These are phyloP conservation scores for Neostethus bicornis DNA, from an alignment of 2,797 vertebrate genomes.

Conservation along the genomic window DNA sequence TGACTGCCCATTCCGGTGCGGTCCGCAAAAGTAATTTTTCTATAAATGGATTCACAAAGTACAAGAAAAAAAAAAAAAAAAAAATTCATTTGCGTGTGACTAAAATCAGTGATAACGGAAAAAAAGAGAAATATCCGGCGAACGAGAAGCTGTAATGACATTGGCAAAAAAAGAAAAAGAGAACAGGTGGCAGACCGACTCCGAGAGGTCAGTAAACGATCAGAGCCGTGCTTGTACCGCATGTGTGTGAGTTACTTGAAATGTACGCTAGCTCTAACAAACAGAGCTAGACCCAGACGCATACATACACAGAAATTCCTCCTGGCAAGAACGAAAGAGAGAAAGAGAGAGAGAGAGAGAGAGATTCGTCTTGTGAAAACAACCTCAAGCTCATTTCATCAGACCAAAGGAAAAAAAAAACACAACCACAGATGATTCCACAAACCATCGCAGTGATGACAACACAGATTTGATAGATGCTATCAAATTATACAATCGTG, in stretches of 20 bases:
- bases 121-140: conserved; percentile 52
- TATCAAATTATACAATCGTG: no score
- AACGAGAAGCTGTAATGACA: conserved; percentile 62
- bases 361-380: conserved; percentile 27
- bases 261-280: conserved; percentile 52
- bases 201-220: conserved; percentile 62
- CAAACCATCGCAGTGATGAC: background rate
- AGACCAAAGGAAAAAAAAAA: conserved; percentile 15
- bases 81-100: conserved; percentile 23
- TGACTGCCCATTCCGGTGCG: no score
- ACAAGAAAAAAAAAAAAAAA: conserved; percentile 27
- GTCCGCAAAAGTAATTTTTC: no score
- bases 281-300: conserved; percentile 42
- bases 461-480: background rate
- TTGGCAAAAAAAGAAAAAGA: conserved; percentile 68
- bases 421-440: background rate
- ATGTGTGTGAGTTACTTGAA: conserved; percentile 47
- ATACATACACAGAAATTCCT: conserved; percentile 10
- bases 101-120: conserved; percentile 38
- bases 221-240: conserved; percentile 28
- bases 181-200: conserved; percentile 62
- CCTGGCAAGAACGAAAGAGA: conserved; percentile 15
- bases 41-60: no score
- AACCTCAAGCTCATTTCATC: conserved; percentile 25
- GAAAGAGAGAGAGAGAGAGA: conserved; percentile 24